Evolutionary conservation across 2,113 vertebrate species (phyloP).

Genomic region (rat (Rattus norvegicus)): DNA sequence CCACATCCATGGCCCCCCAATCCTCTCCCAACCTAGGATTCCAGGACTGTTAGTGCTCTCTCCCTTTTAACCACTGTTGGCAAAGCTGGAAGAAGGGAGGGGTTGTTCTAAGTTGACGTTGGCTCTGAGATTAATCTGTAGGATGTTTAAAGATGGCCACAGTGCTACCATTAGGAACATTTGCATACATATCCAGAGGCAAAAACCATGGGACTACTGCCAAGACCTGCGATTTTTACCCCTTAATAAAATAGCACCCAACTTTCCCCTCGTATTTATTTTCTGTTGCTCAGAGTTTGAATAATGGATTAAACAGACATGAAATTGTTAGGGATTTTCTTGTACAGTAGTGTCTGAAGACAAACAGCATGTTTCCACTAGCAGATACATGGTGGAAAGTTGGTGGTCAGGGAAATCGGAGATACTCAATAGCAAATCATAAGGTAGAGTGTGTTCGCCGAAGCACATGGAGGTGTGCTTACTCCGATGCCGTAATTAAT

Average conservation of each 20-base stretch:
- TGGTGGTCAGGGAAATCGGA: neutral
- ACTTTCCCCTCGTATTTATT: neutral
- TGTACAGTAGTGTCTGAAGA: neutral
- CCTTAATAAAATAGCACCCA: neutral
- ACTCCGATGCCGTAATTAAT: neutral
- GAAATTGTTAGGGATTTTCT: neutral
- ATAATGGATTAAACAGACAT: neutral
- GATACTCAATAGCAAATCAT: neutral
- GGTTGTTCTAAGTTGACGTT: neutral
- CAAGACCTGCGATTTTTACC: neutral
- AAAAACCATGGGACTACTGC: neutral
- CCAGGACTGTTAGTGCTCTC: neutral
- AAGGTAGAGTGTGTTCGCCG: neutral
- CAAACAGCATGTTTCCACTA: neutral
- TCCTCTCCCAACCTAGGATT: neutral
- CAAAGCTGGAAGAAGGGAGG: neutral
- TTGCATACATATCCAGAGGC: neutral
- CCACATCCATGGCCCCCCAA: too few relatives aligned
- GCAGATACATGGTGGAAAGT: neutral
- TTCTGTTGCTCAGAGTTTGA: neutral
- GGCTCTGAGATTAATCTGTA: neutral
- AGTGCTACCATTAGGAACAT: neutral
- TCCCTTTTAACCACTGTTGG: too few relatives aligned
- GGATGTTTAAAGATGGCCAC: neutral
- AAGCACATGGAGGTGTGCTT: neutral